These are phyloP conservation scores for Mugil cephalus DNA, from an alignment of 2,113 vertebrate genomes.

Conservation along the genomic window DNA sequence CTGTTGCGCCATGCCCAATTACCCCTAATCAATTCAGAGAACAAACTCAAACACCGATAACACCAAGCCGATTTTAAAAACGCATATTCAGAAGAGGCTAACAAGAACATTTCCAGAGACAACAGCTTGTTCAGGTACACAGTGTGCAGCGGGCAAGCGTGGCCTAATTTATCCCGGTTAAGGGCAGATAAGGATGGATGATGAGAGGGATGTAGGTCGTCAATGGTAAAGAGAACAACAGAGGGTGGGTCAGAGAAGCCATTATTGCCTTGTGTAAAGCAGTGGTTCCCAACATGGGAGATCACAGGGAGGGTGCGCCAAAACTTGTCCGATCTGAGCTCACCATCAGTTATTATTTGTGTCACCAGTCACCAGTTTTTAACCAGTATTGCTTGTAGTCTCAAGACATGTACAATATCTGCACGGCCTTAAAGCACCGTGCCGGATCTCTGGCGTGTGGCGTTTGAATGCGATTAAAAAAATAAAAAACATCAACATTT, in stretches of 20 bases:
- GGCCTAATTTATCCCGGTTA: conserved; percentile 38
- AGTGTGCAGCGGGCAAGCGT: conserved; percentile 14
- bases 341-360: too few relatives aligned
- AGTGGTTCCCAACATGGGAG: too few relatives aligned
- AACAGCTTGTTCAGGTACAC: conserved; percentile 3
- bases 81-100: conserved; percentile 16
- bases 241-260: conserved; percentile 42
- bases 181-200: conserved; percentile 41
- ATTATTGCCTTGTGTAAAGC: conserved; percentile 7
- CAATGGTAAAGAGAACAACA: conserved; percentile 39
- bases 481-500: too few relatives aligned
- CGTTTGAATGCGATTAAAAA: too few relatives aligned
- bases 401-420: too few relatives aligned
- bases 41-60: conserved; percentile 43
- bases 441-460: too few relatives aligned
- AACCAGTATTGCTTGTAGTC: too few relatives aligned
- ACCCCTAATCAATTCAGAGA: conserved; percentile 57
- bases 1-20: conserved; percentile 53
- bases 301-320: too few relatives aligned
- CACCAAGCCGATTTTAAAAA: conserved; percentile 42
- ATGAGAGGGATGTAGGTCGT: conserved; percentile 55
- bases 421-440: too few relatives aligned
- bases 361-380: too few relatives aligned
- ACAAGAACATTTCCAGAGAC: conserved; percentile 28
- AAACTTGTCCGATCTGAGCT: too few relatives aligned